Evolutionary conservation across 2,113 vertebrate species (phyloP).

Genomic region (Porphyrio hochstetteri): DNA sequence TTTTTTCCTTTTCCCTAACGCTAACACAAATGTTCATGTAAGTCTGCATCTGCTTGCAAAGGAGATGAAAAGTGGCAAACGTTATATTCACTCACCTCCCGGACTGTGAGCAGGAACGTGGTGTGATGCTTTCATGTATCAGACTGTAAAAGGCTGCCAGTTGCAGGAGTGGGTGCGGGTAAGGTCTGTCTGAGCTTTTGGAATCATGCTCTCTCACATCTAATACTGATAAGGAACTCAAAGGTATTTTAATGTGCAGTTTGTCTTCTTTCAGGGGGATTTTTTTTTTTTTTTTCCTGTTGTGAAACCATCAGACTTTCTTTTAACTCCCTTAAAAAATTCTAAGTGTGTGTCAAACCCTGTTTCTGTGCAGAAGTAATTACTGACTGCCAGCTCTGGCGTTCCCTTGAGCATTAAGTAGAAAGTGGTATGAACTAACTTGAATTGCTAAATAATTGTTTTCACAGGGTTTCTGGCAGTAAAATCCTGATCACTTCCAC

Average conservation of each 20-base stretch:
- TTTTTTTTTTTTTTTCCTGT: constrained; percentile 17
- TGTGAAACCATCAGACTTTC: neutral
- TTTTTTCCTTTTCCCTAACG: neutral
- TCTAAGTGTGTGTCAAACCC: constrained; percentile 23
- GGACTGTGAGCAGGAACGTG: accelerated
- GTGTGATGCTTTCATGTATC: neutral
- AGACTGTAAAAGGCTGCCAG: neutral
- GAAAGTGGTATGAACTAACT: constrained; percentile 28
- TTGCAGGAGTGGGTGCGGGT: neutral
- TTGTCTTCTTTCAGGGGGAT: constrained; percentile 18
- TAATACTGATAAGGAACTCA: neutral
- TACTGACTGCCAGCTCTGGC: constrained; percentile 23
- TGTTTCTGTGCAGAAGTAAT: constrained; percentile 43
- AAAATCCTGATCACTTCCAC: constrained; percentile 16
- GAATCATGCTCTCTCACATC: neutral
- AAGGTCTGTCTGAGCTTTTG: neutral
- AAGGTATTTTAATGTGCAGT: neutral
- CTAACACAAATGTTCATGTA: neutral
- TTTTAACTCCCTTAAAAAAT: constrained; percentile 48
- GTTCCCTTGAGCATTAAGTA: constrained; percentile 24
- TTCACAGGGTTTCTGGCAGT: constrained; percentile 17
- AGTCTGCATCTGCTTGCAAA: neutral
- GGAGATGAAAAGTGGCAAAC: neutral
- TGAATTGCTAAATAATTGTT: constrained; percentile 55
- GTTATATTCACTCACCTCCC: neutral